phyloP scores from a whole-genome alignment of 37 sponge, comb jelly and placozoan species.

The Trichoplax adhaerens region DNA sequence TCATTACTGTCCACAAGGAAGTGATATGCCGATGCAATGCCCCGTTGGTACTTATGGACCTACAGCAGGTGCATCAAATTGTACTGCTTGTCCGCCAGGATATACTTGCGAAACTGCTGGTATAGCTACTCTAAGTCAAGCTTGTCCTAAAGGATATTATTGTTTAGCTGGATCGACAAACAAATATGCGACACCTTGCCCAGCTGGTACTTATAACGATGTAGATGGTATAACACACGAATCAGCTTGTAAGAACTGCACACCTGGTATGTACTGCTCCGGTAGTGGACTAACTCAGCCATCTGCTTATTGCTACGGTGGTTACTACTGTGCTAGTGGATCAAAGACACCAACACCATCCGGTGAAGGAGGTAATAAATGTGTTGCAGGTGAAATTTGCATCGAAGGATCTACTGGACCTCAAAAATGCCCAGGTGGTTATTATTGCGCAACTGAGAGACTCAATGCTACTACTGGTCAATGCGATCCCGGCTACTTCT shows the following conservation, averaged over 20 bases:
- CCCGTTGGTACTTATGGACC: slow-evolving; percentile 16
- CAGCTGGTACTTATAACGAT: slow-evolving; percentile 12
- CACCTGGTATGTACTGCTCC: slow-evolving; percentile 7
- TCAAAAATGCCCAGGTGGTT: slow-evolving; percentile 13
- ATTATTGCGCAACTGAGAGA: too few species aligned
- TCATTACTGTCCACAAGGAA: slow-evolving; percentile 20
- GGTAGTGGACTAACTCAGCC: background rate
- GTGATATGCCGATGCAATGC: slow-evolving; percentile 7
- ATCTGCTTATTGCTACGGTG: slow-evolving; percentile 3
- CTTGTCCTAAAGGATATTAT: too few species aligned
- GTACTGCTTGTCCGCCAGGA: background rate
- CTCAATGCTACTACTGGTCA: too few species aligned
- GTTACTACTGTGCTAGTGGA: slow-evolving; percentile 13
- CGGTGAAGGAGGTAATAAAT: slow-evolving; percentile 7
- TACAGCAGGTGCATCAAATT: slow-evolving; percentile 1
- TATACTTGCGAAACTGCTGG: background rate
- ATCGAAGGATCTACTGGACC: background rate
- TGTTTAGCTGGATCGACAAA: too few species aligned
- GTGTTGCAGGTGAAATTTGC: slow-evolving; percentile 20
- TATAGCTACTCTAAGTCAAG: too few species aligned
- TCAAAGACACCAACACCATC: slow-evolving; percentile 4
- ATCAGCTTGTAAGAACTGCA: slow-evolving; percentile 5
- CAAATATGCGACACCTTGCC: slow-evolving; percentile 5
- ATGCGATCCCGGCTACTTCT: too few species aligned
- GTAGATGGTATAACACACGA: slow-evolving; percentile 4